Evolutionary conservation across 2,888 invertebrate genomes (phyloP), one percentile per base, ranked within the genome.

Genomic region (Brachynemurus nebulosus): DNA sequence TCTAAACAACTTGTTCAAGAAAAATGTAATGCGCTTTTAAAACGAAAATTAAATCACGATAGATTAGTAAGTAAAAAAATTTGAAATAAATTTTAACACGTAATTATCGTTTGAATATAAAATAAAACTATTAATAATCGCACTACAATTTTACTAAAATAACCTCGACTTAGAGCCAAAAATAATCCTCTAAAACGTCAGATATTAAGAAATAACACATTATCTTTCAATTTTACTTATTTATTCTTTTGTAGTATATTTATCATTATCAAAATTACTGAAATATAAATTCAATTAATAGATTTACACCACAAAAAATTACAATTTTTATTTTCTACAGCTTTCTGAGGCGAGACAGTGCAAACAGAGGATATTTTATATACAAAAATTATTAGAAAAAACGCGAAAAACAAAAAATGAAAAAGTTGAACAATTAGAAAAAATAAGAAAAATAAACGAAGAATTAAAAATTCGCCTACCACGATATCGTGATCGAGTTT

Each of bases 401-500:
- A 72, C 70, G 38, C 69, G 65, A 49, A 67, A 71, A 51, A 67
- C 54, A 48, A 54, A 58, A 47, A 47, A 51, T 17, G 42, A 48
- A 14, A 55, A 58, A 47, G 58, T 52, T 41, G 49, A 52, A 40
- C 54, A 54, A 48, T 55, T 66, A n/a, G 57, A 60, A 21, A 57
- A 62, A 21, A 51, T 70, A 23, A 55, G 51, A 9, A 55, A 55
- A 21, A 55, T 57, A 45, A 64, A 63, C 46, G 52, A 54, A 4
- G 62, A 71, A 50, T 62, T 72, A 51, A 60, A 63, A 40, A 65
- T 69, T 50, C 67, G 69, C 55, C 61, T 80, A 49, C 76, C 76
- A 39, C 70, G 69, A 48, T 80, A 78, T 55, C 73, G 74, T 48
- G 72, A 70, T 42, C 70, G 76, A 53, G 72, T 79, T n/a, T 70